These are phyloP conservation scores for Nephrotoma appendiculata DNA, from an alignment of 2,888 invertebrate species.

Conservation along the genomic window DNA sequence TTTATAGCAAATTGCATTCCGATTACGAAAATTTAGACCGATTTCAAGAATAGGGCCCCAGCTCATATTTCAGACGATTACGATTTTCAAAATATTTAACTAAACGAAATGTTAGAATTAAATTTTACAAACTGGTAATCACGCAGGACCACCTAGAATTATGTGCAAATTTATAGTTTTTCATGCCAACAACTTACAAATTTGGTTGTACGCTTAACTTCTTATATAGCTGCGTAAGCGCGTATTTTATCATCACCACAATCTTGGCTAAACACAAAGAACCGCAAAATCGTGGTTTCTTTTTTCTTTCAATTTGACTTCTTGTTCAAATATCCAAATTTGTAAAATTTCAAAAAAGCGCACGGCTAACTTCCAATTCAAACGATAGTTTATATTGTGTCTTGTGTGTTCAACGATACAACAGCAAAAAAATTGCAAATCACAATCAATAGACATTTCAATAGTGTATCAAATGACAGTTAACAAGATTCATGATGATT, in stretches of 20 bases:
- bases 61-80: no score
- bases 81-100: no score
- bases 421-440: not conserved
- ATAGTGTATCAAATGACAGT: constrained; percentile 2
- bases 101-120: no score
- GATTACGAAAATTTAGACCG: no score
- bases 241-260: not conserved
- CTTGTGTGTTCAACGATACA: not conserved
- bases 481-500: constrained; percentile 2
- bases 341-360: not conserved
- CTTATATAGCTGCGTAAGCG: not conserved
- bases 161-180: no score
- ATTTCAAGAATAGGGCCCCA: no score
- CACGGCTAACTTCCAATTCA: not conserved
- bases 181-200: no score
- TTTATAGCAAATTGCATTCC: no score
- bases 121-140: no score
- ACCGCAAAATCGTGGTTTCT: not conserved
- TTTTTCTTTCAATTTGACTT: not conserved
- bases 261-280: not conserved
- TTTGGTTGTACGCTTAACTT: no score
- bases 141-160: no score
- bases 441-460: not conserved
- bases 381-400: not conserved
- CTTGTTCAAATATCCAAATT: not conserved